Evolutionary conservation across 2,113 vertebrate species (phyloP), one percentile per base, ranked within the genome.

Genomic region (Nothobranchius furzeri): DNA sequence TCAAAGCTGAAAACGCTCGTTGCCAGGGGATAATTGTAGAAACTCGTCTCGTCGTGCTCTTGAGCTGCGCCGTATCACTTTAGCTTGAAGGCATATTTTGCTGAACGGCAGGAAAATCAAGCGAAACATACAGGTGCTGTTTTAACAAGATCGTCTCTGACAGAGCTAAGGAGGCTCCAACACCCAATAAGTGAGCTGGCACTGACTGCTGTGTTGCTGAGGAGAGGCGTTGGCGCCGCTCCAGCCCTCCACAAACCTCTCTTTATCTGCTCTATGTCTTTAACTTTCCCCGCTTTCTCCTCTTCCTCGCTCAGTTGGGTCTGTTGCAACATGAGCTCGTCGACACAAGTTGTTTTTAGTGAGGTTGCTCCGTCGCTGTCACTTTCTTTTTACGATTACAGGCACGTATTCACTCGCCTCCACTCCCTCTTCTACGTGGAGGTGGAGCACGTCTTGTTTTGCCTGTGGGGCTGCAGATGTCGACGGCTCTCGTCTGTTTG

Each of bases 381-480:
- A 69, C 75, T 75, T 78, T 50, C 49, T 54, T 68, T 68, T 68
- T 79, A 47, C 70, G 49, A 81, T 85, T 81, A 73, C 75, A 79
- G 73, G 61, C 77, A 81, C 73, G 30, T 79, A 62, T 62, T 72
- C 73, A 65, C 78, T 83, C 79, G 57, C 79, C 79, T 75, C 64
- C 81, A 63, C 64, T 49, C 64, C 68, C 59, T 75, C 57, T 81
- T 53, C 43, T 25, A 24, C 61, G 76, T 45, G 0, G 36, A 75
- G 82, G 65, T 68, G 70, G 57, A 74, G 63, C 73, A 48, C 64
- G 63, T 78, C 75, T 73, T 64, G 75, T 75, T 42, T 76, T 65
- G 70, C 77, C 79, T 65, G 53, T 79, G 79, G 81, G 75, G 72
- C 68, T 76, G 79, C 81, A 83, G 83, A 82, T 85, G 81, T 88